These are phyloP conservation scores for Globicephala melas DNA, from an alignment of 2,113 vertebrate species.

Conservation along the genomic window DNA sequence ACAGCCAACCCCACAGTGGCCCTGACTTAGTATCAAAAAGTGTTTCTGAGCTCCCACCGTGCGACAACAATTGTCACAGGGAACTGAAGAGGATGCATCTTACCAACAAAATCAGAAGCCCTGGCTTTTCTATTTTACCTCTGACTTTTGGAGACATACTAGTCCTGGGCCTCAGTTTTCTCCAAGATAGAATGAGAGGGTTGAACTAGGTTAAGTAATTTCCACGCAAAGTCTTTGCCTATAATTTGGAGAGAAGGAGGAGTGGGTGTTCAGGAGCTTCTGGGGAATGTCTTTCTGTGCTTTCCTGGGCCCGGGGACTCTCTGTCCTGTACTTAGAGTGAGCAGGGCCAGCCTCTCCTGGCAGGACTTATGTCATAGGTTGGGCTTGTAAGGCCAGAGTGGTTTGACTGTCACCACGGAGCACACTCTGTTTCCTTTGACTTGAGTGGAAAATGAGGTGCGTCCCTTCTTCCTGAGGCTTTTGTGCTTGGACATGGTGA, in stretches of 20 bases:
- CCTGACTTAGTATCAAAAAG: not conserved
- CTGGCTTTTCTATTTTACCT: not conserved
- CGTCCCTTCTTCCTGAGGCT: not conserved
- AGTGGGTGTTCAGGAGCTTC: not conserved
- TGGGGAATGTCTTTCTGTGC: not conserved
- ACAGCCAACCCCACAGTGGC: not conserved
- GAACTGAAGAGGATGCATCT: not conserved
- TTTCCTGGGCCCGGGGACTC: not conserved
- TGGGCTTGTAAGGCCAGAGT: not conserved
- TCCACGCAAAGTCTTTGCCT: not conserved
- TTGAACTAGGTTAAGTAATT: not conserved
- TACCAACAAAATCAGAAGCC: not conserved
- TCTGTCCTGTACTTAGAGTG: not conserved
- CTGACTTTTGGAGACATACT: not conserved
- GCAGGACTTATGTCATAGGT: not conserved
- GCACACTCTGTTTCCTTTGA: not conserved
- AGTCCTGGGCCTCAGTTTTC: not conserved
- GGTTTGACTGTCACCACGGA: not conserved
- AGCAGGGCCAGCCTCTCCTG: not conserved
- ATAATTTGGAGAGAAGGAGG: not conserved
- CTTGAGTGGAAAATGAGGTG: not conserved
- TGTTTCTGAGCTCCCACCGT: not conserved
- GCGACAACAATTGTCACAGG: not conserved
- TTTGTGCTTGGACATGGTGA: not conserved
- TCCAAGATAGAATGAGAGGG: not conserved